Base-by-base conservation (phyloP, 1,140 invertebrate species). In the Proales similis region DNA sequence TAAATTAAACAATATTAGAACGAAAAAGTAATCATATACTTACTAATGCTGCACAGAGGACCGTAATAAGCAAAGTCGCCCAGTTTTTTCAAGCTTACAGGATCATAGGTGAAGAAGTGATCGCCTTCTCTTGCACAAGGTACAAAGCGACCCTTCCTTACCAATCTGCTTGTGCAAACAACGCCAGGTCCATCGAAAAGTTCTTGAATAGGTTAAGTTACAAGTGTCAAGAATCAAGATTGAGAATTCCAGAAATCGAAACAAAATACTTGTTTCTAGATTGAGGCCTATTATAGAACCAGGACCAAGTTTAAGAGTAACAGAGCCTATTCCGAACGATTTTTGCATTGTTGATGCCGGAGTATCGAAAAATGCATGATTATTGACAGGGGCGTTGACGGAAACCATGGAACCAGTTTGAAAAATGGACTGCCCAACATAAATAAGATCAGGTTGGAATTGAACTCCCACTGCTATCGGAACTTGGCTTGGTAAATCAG, bases 21-120 rank as follows among this genome's bases (percentile, higher is more conserved):
- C 33, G 33, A 36, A 36, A 36, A 36, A 1, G 19, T 27, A n/a
- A 27, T 29, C 12, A 6, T 49, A 17, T 24, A 36, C 22, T 53
- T 57, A 57, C 51, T 57, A 19, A 57, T 57, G 36, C 51, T 57
- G 36, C 51, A 57, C 27, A 57, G 27, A 4, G 51, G 51, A 19
- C 51, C 51, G 20, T 14, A 14, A 2, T 9, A 12, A 17, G 36
- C 33, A 42, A 42, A 42, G 20, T 22, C 51, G 45, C 45, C 39
- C 39, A 42, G 39, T 42, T 38, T 43, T 26, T 29, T 42, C 7
- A 57, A 42, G 4, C n/a, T n/a, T n/a, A 30, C 36, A 14, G 2
- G n/a, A 14, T n/a, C 26, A 20, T 61, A 61, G 7, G 12, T 42
- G 17, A 17, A 61, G 6, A 20, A 14, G 9, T 45, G 39, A 6